Percentiles rank a stretch among this genome's conserved stretches.
These are phyloP conservation scores for Microctonus aethiopoides DNA, from an alignment of 2,888 invertebrate genomes.

Conservation along the genomic window DNA sequence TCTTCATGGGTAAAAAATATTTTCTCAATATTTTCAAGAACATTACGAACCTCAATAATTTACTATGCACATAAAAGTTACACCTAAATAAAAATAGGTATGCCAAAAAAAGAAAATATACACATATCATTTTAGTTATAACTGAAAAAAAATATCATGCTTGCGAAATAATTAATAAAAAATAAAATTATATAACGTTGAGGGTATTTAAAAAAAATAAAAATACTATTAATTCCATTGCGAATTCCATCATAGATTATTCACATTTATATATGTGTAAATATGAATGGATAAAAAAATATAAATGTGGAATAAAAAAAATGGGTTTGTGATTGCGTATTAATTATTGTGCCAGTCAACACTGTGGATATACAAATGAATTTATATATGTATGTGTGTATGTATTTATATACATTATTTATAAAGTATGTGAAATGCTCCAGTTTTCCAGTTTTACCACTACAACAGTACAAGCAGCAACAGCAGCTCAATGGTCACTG, in stretches of 20 bases:
- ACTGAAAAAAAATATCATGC: too few species aligned
- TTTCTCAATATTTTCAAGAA: neutral
- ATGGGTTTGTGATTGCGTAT: too few species aligned
- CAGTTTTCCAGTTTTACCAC: constrained; percentile 36
- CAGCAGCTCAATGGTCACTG: constrained; percentile 41
- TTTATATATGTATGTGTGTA: neutral
- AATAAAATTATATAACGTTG: too few species aligned
- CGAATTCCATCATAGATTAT: neutral
- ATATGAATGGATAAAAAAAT: neutral
- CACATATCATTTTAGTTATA: too few species aligned
- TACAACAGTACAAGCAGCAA: neutral
- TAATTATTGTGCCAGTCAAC: too few species aligned
- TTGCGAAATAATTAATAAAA: too few species aligned
- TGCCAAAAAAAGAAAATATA: too few species aligned
- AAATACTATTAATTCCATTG: neutral
- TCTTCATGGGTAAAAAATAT: constrained; percentile 10
- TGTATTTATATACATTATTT: neutral
- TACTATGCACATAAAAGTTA: too few species aligned
- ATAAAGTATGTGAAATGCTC: constrained; percentile 37
- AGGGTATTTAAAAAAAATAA: too few species aligned
- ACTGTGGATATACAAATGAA: neutral
- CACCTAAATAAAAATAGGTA: too few species aligned
- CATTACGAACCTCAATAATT: too few species aligned
- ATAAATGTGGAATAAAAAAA: too few species aligned
- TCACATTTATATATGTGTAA: neutral